Evolutionary conservation across 1,140 invertebrate species (phyloP), one percentile per base, ranked within the genome.

Genomic region (Ostrea denselamellosa): DNA sequence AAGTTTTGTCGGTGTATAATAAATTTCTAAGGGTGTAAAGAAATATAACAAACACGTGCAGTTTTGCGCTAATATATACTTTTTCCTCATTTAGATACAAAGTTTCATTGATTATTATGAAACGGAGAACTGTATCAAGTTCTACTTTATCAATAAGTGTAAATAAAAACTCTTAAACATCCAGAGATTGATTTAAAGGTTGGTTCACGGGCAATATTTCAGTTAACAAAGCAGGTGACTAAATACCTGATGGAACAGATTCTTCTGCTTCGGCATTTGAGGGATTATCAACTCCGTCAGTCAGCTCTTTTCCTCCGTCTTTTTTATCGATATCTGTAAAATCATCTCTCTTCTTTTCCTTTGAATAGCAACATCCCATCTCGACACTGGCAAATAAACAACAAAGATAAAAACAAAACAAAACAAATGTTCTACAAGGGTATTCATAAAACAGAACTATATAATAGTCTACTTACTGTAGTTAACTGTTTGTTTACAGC

Each of bases 321-420:
- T 62, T n/a, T 19, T n/a, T n/a, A 28, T 34, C 14, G 14, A 77
- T 77, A 77, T 0, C 3, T 25, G 68, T 12, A 10, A 77, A 77
- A 25, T 71, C 22, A 2, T 34, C 25, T 10, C 9, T 34, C 25
- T 34, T 34, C 68, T 28, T 77, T 34, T 22, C 22, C 25, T 77
- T 77, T 28, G 68, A 77, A 28, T 77, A 12, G 9, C 22, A 34
- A 77, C 68, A 77, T 77, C 68, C 68, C 68, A 77, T 77, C 8
- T 77, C 68, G 68, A 77, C 68, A 77, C 68, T 77, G 25, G 34
- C 28, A 34, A 28, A 77, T 12, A 77, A 19, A 62, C 56, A 62
- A 62, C n/a, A n/a, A 62, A 19, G 14, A 62, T 5, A 17, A 62
- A 62, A 62, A 17, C n/a, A 19, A 19, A 62, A n/a, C n/a, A n/a